A percentile compares a stretch with the other conserved stretches of the same genome.
Conservation (phyloP, 2,888 invertebrate genomes). For the Aspidiotus destructor region DNA sequence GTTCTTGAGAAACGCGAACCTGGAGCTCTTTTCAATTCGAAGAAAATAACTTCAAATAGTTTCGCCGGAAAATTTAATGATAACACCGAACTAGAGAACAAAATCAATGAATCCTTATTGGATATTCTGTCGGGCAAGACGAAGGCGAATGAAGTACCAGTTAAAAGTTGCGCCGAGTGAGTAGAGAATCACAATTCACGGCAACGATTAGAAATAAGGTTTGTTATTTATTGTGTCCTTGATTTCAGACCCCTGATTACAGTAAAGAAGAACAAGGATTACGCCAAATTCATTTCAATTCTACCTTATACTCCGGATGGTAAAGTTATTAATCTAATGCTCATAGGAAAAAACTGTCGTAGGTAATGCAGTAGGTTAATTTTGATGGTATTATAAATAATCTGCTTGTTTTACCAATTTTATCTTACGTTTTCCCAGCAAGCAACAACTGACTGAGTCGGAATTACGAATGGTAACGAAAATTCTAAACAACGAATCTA, state of each 20-base stretch:
- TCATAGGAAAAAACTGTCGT: conserved; percentile 19
- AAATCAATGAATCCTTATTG: conserved; percentile 20
- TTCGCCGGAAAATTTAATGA: background rate
- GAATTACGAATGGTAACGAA: conserved; percentile 20
- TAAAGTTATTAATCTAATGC: conserved; percentile 27
- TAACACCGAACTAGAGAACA: conserved; percentile 16
- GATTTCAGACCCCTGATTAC: background rate
- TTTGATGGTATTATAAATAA: background rate
- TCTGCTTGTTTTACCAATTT: background rate
- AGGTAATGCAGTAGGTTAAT: conserved; percentile 13
- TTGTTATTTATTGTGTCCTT: background rate
- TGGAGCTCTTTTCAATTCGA: background rate
- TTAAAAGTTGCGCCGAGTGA: too few relatives aligned
- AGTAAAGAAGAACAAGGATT: background rate
- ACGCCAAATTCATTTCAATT: conserved; percentile 17
- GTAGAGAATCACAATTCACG: background rate
- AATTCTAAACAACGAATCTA: conserved; percentile 21
- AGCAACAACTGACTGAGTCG: conserved; percentile 11
- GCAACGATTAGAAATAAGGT: background rate
- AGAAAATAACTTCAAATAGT: background rate
- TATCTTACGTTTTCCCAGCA: background rate
- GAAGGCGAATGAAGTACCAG: too few relatives aligned
- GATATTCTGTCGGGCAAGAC: conserved; percentile 7
- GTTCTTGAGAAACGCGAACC: background rate
- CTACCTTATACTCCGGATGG: conserved; percentile 1